A percentile compares a stretch with the other conserved stretches of the same genome.
These are phyloP conservation scores for Argyrosomus regius DNA, from an alignment of 2,797 vertebrate genomes.

Conservation along the genomic window DNA sequence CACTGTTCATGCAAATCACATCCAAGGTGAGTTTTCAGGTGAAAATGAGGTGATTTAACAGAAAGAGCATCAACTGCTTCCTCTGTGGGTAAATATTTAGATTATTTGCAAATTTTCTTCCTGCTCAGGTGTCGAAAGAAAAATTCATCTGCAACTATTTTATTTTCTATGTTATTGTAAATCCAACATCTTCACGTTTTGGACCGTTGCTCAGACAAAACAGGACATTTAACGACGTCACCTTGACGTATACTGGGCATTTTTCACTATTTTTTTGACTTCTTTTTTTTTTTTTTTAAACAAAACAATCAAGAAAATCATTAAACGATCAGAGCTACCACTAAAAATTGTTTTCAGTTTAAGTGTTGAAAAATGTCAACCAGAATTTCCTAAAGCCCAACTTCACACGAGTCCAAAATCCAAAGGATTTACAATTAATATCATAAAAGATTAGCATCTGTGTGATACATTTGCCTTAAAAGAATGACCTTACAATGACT, in stretches of 20 bases:
- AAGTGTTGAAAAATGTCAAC: background rate
- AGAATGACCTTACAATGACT: background rate
- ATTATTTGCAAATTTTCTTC: background rate
- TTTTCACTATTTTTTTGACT: background rate
- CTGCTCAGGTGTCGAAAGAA: background rate
- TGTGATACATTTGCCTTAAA: background rate
- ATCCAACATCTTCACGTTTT: background rate
- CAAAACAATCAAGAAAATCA: conserved; percentile 4
- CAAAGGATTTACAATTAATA: background rate
- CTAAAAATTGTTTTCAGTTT: background rate
- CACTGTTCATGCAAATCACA: conserved; percentile 66
- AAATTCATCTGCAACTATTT: background rate
- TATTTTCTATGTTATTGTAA: background rate
- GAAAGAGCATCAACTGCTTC: background rate
- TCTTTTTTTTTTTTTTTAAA: background rate
- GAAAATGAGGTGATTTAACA: conserved; percentile 17
- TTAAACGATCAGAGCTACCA: background rate
- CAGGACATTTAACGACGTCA: background rate
- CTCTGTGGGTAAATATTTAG: conserved; percentile 13
- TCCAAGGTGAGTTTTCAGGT: conserved; percentile 43
- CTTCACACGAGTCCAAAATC: background rate
- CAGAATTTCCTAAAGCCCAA: background rate
- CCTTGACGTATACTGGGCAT: background rate
- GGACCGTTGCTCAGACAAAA: background rate
- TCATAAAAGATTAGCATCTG: background rate